Percentiles rank a stretch among this genome's conserved stretches.
These are phyloP conservation scores for Lochmaea crataegi DNA, from an alignment of 2,888 invertebrate species.

Conservation along the genomic window DNA sequence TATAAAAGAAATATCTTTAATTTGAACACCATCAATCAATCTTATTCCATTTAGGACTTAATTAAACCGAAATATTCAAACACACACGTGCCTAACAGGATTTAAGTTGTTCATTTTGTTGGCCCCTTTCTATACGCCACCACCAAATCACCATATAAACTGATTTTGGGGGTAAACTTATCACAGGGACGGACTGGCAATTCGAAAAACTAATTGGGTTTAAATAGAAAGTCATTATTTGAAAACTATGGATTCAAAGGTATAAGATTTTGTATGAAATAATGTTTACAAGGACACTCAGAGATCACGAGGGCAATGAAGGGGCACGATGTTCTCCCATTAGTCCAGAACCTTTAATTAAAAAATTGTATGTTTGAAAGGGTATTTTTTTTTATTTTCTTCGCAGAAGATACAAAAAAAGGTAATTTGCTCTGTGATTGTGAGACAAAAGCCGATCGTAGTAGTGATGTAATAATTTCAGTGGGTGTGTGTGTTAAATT, in stretches of 20 bases:
- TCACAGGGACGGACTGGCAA: not conserved
- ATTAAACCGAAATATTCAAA: conserved; percentile 33
- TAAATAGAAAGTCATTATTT: too few relatives aligned
- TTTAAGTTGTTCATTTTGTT: conserved; percentile 44
- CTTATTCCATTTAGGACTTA: conserved; percentile 19
- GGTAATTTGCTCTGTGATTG: too few relatives aligned
- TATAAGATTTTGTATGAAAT: too few relatives aligned
- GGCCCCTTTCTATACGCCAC: conserved; percentile 13
- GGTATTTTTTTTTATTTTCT: too few relatives aligned
- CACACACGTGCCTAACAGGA: conserved; percentile 45
- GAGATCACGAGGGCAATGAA: too few relatives aligned
- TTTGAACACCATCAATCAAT: conserved; percentile 24
- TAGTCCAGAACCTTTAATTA: too few relatives aligned
- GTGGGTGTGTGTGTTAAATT: conserved; percentile 9
- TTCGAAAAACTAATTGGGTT: not conserved
- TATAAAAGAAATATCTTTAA: conserved; percentile 5
- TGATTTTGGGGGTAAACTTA: not conserved
- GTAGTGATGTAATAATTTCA: not conserved
- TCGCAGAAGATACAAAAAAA: not conserved
- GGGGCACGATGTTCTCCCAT: too few relatives aligned
- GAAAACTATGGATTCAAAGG: too few relatives aligned
- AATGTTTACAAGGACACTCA: too few relatives aligned
- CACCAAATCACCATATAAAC: conserved; percentile 16
- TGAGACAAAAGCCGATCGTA: not conserved
- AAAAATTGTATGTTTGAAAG: too few relatives aligned